These are phyloP conservation scores for Chelonus formosanus DNA, from an alignment of 2,888 invertebrate genomes.

Conservation along the genomic window DNA sequence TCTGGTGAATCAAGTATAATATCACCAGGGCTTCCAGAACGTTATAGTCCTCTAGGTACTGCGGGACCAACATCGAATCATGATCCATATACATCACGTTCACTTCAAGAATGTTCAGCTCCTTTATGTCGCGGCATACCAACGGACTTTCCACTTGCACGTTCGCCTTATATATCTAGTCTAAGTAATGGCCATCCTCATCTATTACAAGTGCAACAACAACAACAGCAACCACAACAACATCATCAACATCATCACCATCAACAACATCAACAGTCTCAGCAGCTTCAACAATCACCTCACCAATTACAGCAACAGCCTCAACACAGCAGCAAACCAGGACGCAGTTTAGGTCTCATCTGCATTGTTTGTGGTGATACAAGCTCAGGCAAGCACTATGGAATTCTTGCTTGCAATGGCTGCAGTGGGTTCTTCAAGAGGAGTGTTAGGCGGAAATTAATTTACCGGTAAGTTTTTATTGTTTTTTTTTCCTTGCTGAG, in stretches of 20 bases:
- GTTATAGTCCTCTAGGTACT: constrained; percentile 60
- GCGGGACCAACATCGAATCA: constrained; percentile 59
- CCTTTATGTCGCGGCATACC: constrained; percentile 61
- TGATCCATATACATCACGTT: constrained; percentile 59
- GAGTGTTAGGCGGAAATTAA: constrained; percentile 93
- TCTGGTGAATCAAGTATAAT: constrained; percentile 63
- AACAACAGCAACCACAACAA: constrained; percentile 48
- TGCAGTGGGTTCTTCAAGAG: constrained; percentile 99
- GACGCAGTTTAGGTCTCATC: constrained; percentile 78
- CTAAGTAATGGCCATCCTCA: constrained; percentile 62
- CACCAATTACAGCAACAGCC: constrained; percentile 47
- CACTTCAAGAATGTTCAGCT: constrained; percentile 61
- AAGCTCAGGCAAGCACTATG: constrained; percentile 96
- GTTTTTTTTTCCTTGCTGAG: constrained; percentile 1
- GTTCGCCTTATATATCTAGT: constrained; percentile 61
- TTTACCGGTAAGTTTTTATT: constrained; percentile 80
- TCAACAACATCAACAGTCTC: constrained; percentile 52
- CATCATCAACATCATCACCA: constrained; percentile 46
- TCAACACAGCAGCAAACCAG: constrained; percentile 58
- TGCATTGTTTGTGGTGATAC: constrained; percentile 98
- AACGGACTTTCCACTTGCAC: constrained; percentile 56
- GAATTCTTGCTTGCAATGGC: constrained; percentile 98
- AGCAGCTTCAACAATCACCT: constrained; percentile 44
- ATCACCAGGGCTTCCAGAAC: constrained; percentile 62
- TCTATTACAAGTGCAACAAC: constrained; percentile 47